Conservation (phyloP, 2,888 invertebrate genomes). For the Coecobrya sp. region DNA sequence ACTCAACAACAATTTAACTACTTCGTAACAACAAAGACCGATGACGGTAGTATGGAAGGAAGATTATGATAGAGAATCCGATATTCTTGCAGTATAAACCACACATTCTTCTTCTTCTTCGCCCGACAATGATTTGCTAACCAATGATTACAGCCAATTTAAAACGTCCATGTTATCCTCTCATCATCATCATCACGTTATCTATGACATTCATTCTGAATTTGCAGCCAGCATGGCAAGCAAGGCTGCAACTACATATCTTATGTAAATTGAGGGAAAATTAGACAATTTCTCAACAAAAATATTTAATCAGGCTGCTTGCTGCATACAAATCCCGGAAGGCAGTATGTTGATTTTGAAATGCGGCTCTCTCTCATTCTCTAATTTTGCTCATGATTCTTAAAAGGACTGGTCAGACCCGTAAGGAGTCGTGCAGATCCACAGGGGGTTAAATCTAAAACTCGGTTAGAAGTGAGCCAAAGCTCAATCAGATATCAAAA, state of each 20-base stretch:
- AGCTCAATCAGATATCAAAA: constrained; percentile 18
- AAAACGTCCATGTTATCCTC: constrained; percentile 45
- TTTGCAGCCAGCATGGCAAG: neutral
- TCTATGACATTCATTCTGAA: constrained; percentile 30
- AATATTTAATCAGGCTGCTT: constrained; percentile 17
- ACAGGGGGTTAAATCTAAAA: constrained; percentile 38
- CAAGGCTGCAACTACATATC: neutral
- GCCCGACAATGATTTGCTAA: constrained; percentile 47
- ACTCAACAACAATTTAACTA: constrained; percentile 57
- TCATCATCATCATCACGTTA: neutral
- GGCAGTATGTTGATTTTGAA: constrained; percentile 11
- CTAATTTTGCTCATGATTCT: neutral
- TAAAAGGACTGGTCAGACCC: constrained; percentile 17
- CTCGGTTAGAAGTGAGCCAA: neutral
- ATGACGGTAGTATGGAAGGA: constrained; percentile 45
- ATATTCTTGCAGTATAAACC: constrained; percentile 34
- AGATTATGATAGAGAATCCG: constrained; percentile 16
- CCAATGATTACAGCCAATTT: constrained; percentile 46
- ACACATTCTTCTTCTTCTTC: constrained; percentile 51
- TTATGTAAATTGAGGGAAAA: neutral
- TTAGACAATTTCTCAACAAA: constrained; percentile 39
- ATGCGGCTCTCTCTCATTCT: constrained; percentile 13
- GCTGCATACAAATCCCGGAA: constrained; percentile 20
- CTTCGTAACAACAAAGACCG: neutral
- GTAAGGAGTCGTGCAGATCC: constrained; percentile 13